Conservation (phyloP, 2,888 invertebrate genomes). For the Sthenelais limicola region DNA sequence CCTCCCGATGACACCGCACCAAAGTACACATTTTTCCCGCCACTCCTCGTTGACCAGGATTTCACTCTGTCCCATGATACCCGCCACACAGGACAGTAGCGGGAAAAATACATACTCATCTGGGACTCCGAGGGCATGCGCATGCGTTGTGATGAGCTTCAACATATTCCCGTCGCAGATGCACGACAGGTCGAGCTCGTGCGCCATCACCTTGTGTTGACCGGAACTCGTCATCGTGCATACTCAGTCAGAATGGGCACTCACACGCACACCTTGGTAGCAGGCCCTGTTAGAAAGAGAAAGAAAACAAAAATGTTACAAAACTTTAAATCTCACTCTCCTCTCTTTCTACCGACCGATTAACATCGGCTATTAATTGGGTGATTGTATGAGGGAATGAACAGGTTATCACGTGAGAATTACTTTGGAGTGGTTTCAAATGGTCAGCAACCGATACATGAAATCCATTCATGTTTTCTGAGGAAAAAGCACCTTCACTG, state of each 20-base stretch:
- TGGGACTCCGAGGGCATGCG: conserved; percentile 47
- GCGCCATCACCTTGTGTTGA: conserved; percentile 38
- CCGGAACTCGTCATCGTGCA: conserved; percentile 30
- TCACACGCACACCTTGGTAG: too few species aligned
- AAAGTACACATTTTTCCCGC: conserved; percentile 44
- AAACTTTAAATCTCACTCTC: too few species aligned
- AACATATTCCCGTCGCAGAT: conserved; percentile 48
- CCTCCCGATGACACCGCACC: conserved; percentile 45
- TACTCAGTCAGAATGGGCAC: conserved; percentile 1
- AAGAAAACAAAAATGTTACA: too few species aligned
- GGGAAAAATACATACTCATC: conserved; percentile 48
- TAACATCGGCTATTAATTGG: too few species aligned
- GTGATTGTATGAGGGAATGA: too few species aligned
- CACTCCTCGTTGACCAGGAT: conserved; percentile 47
- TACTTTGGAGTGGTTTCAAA: too few species aligned
- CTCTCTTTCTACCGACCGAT: too few species aligned
- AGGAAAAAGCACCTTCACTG: too few species aligned
- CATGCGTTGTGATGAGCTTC: conserved; percentile 46
- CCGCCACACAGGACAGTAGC: conserved; percentile 44
- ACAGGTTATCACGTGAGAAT: too few species aligned
- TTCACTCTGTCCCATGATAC: conserved; percentile 35
- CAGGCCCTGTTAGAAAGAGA: too few species aligned
- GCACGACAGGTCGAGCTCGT: conserved; percentile 42
- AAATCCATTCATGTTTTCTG: too few species aligned
- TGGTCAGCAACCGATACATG: too few species aligned